Evolutionary conservation across 37 sponge, comb jelly and placozoan species (phyloP), one percentile per base, ranked within the genome.

Genomic region (Bolinopsis microptera): DNA sequence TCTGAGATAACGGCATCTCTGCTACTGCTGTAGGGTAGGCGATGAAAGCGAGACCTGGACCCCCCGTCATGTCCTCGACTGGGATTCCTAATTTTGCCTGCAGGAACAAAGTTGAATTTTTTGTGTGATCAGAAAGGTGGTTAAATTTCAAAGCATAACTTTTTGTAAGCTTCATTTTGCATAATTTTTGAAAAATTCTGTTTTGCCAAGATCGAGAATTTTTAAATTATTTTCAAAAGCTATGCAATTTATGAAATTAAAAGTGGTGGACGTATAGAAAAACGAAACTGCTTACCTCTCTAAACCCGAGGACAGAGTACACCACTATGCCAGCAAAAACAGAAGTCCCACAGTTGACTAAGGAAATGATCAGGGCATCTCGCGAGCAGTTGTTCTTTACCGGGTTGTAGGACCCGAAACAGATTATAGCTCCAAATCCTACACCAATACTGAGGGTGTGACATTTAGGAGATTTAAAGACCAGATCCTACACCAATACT

Each of bases 341-440:
- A 23, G 70, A 69, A 25, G 93, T 93, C 22, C 93, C 74, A 72
- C 93, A 93, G 93, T 93, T 93, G 33, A 93, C 35, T 1, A 68
- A 72, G 18, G 67, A 23, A 23, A 93, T 72, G 38, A 69, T 21
- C 0, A 69, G n/a, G 39, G 93, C 93, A 69, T 93, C 93, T 3
- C 67, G 27, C 22, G 75, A 24, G 2, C 68, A 67, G 23, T 93
- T 93, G 39, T 93, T 93, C 35, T 93, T 93, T 1, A 93, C 93
- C 22, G 93, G 93, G n/a, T 93, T 93, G 39, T 93, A 93, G 23
- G 75, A 74, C n/a, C 75, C 93, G 39, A 93, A 93, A 69, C 38
- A 35, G 23, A 93, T 93, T 9, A 93, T 34, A 38, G 93, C 72
- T 74, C 93, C 93, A 39, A 93, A 93, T 41, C 93, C 93, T 13